phyloP scores from a whole-genome alignment of 2,888 invertebrate species.

The Cartodere bifasciata region DNA sequence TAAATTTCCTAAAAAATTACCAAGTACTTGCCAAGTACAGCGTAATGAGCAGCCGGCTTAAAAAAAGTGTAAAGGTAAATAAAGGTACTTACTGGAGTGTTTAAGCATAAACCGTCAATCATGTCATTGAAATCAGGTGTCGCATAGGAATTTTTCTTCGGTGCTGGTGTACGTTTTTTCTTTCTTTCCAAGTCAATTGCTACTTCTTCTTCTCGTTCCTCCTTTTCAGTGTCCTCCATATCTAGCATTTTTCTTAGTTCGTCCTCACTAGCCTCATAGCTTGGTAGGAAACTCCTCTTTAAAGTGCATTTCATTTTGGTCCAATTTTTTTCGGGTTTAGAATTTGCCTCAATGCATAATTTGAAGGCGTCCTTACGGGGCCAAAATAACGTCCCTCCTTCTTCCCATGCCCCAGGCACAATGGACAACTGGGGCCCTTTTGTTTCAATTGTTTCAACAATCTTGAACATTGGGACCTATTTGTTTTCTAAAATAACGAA shows the following conservation, averaged over 20 bases:
- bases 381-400: constrained; percentile 3
- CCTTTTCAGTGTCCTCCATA: constrained; percentile 5
- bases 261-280: constrained; percentile 6
- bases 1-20: too few species aligned
- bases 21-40: constrained; percentile 2
- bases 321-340: constrained; percentile 6
- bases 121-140: constrained; percentile 1
- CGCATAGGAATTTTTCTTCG: constrained; percentile 2
- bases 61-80: constrained; percentile 1
- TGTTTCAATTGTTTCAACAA: too few species aligned
- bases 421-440: neutral
- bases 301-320: constrained; percentile 3
- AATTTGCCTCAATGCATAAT: constrained; percentile 3
- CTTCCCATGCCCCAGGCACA: constrained; percentile 1
- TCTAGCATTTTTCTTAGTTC: constrained; percentile 4
- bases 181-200: too few species aligned
- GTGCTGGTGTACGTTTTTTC: too few species aligned
- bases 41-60: constrained; percentile 1
- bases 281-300: constrained; percentile 5
- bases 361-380: constrained; percentile 2
- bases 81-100: constrained; percentile 5
- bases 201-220: constrained; percentile 4
- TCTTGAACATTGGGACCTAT: too few species aligned
- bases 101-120: neutral
- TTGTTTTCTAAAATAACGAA: too few species aligned